Conservation (phyloP, 2,888 invertebrate species). For the Rotaria magnacalcarata region DNA sequence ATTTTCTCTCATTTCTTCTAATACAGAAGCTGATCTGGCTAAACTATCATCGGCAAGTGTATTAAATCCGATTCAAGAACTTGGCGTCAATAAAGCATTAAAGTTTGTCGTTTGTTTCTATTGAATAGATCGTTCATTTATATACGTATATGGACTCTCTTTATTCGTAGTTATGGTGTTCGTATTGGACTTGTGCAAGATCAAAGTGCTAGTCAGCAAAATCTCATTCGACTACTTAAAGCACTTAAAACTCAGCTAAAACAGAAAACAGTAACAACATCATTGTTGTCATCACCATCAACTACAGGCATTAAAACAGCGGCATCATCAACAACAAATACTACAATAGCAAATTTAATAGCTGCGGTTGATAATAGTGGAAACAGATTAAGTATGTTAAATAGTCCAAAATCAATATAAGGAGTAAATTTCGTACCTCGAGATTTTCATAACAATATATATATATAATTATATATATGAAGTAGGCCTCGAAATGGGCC, state of each 20-base stretch:
- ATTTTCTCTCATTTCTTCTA: too few relatives aligned
- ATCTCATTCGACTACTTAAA: constrained; percentile 52
- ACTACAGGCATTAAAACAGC: not conserved
- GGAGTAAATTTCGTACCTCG: too few relatives aligned
- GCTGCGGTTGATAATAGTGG: not conserved
- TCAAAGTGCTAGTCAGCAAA: constrained; percentile 52
- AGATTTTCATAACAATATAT: too few relatives aligned
- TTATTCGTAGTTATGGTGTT: constrained; percentile 52
- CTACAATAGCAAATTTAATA: not conserved
- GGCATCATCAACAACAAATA: not conserved
- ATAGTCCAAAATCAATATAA: too few relatives aligned
- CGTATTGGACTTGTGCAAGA: constrained; percentile 54
- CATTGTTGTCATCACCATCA: not conserved
- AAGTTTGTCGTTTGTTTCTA: constrained; percentile 49
- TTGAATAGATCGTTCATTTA: too few relatives aligned
- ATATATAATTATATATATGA: too few relatives aligned
- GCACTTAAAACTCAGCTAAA: not conserved
- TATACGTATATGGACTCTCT: not conserved
- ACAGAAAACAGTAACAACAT: not conserved
- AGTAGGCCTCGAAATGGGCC: too few relatives aligned
- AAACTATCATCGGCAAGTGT: not conserved
- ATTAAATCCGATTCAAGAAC: constrained; percentile 53
- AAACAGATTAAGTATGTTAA: not conserved
- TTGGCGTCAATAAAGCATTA: constrained; percentile 54
- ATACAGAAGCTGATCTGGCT: not conserved